Base-by-base conservation (phyloP, 2,888 invertebrate genomes). In the Euplexia lucipara region DNA sequence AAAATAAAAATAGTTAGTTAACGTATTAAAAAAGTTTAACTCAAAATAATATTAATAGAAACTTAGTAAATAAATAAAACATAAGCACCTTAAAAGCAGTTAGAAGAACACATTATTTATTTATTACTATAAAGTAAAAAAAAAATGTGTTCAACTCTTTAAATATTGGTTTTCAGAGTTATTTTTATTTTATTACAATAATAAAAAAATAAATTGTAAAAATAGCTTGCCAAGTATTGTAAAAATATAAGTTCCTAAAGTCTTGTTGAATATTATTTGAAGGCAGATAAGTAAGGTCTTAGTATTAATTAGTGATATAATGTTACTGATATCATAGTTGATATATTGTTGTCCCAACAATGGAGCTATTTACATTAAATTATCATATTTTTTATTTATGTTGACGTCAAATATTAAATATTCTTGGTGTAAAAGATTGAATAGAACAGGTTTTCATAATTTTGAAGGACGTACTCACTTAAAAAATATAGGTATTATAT, bases 391-490 rank as follows among this genome's bases (percentile, higher is more conserved):
- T 77, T 70, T 72, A 35, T 70, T 34, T n/a, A n/a, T 32, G 44
- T 61, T 68, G 71, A 79, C 73, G 78, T 77, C 74, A 75, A 57
- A 56, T 59, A 58, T n/a, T n/a, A n/a, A n/a, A 72, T 76, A 73
- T 77, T 64, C 56, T 67, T 62, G 53, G 62, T 83, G 86, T 84
- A 86, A 82, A 35, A 12, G 9, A 14, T 12, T 34, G n/a, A 61
- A 48, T n/a, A 18, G 39, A 7, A 61, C 52, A 58, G 22, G 52
- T 68, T 68, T 70, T 62, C 22, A 54, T 12, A 42, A 32, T 49
- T 52, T 42, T 0, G 53, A 45, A 66, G 53, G 49, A 49, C 44
- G 14, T 14, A 20, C n/a, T 0, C 35, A n/a, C n/a, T 1, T 10
- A 22, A 12, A 51, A n/a, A n/a, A n/a, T n/a, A n/a, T n/a, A n/a